Base-by-base conservation (phyloP, 2,113 vertebrate genomes). In the Odocoileus virginianus region DNA sequence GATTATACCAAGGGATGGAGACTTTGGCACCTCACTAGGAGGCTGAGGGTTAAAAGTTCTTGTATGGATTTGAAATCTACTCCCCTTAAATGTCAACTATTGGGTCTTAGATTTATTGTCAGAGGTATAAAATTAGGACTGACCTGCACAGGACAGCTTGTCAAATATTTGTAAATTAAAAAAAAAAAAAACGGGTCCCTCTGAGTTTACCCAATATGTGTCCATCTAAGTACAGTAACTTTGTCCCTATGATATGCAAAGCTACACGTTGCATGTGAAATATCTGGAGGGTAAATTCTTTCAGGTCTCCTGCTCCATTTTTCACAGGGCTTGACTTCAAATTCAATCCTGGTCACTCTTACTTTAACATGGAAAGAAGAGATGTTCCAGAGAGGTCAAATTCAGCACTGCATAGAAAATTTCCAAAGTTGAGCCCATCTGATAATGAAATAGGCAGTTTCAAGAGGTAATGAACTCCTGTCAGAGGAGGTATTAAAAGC, bases 61-160 rank as follows among this genome's bases (percentile, higher is more conserved):
- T 45, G 9, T 12, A 83, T 47, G 55, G 60, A 94, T 96, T 86
- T 57, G 45, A 96, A 92, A 93, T 81, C 33, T 74, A 58, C 30
- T 55, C 96, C 71, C 27, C 43, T 88, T 64, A 89, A 57, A 95
- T 87, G 79, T 92, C 58, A 96, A 92, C 74, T 87, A 36, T 30
- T 40, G 36, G 60, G 5, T 45, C 78, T 88, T 36, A 95, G 91
- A 55, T 57, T 67, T 92, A 60, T 57, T 7, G 64, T 54, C 76
- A 81, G 81, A 85, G 40, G 90, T 45, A 81, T 9, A 94, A 94
- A 79, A 85, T 54, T 45, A 45, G 19, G 78, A 78, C 36, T 82
- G 61, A 92, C 2, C 25, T 86, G 28, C n/a, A 50, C 57, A 11
- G 67, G 67, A 87, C 17, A 89, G 45, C 21, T 91, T 36, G 85